phyloP scores from a whole-genome alignment of 2,113 vertebrate genomes.

The Aepyceros melampus region DNA sequence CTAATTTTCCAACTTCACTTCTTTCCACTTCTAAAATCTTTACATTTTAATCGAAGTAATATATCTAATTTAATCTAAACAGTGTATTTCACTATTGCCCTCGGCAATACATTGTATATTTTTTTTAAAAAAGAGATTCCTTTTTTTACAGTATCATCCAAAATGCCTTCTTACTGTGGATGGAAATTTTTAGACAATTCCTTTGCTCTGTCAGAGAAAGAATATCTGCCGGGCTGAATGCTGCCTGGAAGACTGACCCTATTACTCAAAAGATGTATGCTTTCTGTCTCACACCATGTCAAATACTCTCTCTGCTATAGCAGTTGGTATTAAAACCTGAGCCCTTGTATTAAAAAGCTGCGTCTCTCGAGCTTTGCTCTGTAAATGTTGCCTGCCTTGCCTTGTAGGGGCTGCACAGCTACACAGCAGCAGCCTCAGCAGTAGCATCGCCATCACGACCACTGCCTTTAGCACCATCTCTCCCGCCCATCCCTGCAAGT shows the following conservation, averaged over 20 bases:
- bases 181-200: constrained; percentile 3
- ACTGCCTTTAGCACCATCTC: no score
- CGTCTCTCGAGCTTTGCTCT: background rate
- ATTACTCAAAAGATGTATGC: constrained; percentile 34
- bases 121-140: background rate
- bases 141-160: background rate
- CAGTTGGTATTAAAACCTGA: constrained; percentile 1
- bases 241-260: background rate
- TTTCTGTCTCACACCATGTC: background rate
- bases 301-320: constrained; percentile 19
- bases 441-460: accelerated
- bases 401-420: accelerated
- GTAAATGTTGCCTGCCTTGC: background rate
- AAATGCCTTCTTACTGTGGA: background rate
- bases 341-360: constrained; percentile 2
- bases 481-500: background rate
- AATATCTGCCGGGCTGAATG: background rate
- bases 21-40: background rate
- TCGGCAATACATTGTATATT: background rate
- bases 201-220: background rate
- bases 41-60: background rate
- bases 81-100: background rate
- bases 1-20: background rate
- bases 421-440: background rate
- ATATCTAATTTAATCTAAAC: background rate